Conservation (phyloP, 2,888 invertebrate genomes). For the Eristalis pertinax region DNA sequence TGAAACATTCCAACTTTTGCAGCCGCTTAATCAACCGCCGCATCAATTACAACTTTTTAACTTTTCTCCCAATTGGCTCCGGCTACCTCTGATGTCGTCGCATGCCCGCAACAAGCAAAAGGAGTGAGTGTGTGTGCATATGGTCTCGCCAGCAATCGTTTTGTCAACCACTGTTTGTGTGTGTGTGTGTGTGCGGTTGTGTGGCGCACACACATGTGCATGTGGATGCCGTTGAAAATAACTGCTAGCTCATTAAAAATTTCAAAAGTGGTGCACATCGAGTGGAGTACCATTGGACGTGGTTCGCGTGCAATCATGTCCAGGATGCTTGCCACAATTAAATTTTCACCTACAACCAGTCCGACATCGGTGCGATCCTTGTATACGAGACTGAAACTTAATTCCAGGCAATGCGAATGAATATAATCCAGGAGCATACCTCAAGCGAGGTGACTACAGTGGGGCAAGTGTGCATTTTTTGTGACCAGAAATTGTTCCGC, state of each 20-base stretch:
- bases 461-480: background rate
- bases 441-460: background rate
- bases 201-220: background rate
- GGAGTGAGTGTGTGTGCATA: background rate
- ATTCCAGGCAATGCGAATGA: constrained; percentile 7
- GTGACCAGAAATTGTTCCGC: background rate
- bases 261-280: constrained; percentile 8
- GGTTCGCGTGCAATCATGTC: constrained; percentile 1
- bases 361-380: background rate
- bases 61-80: constrained; percentile 19
- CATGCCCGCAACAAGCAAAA: background rate
- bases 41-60: constrained; percentile 29
- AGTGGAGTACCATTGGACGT: background rate
- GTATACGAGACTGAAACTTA: constrained; percentile 1
- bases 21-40: constrained; percentile 12
- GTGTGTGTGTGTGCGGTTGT: background rate
- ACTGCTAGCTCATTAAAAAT: constrained; percentile 39
- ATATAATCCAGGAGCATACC: background rate
- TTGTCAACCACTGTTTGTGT: background rate
- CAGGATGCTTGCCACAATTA: constrained; percentile 26
- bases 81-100: background rate
- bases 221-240: constrained; percentile 2
- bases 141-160: background rate
- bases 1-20: constrained; percentile 24
- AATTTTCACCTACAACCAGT: constrained; percentile 34